Percentiles rank a stretch among this genome's conserved stretches.
Conservation (phyloP, 2,888 invertebrate species). For the Trachelus stipa region DNA sequence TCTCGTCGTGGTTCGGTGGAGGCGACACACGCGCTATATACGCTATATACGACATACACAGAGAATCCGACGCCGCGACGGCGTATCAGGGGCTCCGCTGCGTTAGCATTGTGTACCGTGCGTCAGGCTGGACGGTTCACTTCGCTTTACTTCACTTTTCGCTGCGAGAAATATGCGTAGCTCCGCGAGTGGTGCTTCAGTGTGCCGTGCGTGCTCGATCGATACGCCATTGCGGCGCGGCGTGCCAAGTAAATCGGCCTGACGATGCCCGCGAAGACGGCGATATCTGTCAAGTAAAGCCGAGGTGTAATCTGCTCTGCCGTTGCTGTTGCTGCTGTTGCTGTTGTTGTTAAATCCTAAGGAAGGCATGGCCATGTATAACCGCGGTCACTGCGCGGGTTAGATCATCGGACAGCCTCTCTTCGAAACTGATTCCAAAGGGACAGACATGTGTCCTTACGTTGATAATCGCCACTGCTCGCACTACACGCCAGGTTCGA, state of each 20-base stretch:
- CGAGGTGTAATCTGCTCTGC: constrained; percentile 28
- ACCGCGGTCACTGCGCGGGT: neutral
- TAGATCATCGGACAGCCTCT: neutral
- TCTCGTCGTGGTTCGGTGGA: neutral
- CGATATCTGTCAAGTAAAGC: constrained; percentile 22
- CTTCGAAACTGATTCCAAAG: neutral
- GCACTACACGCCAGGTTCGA: constrained; percentile 25
- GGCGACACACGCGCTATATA: neutral
- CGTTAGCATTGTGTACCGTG: constrained; percentile 41
- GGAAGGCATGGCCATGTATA: constrained; percentile 8
- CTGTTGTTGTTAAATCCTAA: constrained; percentile 14
- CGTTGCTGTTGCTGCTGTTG: constrained; percentile 33
- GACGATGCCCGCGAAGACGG: constrained; percentile 10
- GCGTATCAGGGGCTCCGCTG: constrained; percentile 33
- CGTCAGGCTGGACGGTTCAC: constrained; percentile 45
- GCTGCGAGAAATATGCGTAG: constrained; percentile 49
- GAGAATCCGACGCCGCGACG: constrained; percentile 25
- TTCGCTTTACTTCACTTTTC: constrained; percentile 29
- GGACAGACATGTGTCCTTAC: constrained; percentile 24
- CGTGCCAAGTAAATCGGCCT: constrained; percentile 52
- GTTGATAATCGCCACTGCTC: constrained; percentile 14
- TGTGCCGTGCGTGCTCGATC: constrained; percentile 54
- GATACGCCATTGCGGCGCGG: constrained; percentile 61
- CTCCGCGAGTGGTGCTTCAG: constrained; percentile 45
- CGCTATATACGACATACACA: neutral